Evolutionary conservation across 2,888 invertebrate species (phyloP).

Genomic region (Acanthosepion esculentum): DNA sequence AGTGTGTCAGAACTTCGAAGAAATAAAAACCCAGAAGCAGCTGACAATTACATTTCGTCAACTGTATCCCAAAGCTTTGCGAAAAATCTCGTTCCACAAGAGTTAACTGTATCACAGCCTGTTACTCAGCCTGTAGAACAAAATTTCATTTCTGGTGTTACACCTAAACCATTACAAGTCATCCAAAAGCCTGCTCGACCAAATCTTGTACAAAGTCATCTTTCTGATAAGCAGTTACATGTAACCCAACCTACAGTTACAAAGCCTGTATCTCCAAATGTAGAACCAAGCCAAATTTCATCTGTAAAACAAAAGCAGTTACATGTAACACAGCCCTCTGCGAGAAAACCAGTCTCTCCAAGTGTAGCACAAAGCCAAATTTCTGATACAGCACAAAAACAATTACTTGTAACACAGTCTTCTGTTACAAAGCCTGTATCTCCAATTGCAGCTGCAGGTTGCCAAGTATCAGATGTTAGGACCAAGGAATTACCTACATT

Average conservation of each 20-base stretch:
- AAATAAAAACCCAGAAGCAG: not conserved
- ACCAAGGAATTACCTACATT: not conserved
- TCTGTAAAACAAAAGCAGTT: not conserved
- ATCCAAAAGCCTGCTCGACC: not conserved
- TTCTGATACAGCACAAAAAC: not conserved
- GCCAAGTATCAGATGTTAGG: not conserved
- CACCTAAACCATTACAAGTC: not conserved
- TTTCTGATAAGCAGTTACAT: conserved; percentile 2
- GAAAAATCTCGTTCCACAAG: too few relatives aligned
- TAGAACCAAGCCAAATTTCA: not conserved
- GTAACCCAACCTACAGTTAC: not conserved
- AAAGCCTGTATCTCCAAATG: not conserved
- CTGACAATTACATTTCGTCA: too few relatives aligned
- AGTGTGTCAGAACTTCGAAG: not conserved
- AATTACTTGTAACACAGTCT: not conserved
- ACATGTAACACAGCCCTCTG: not conserved
- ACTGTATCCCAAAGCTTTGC: too few relatives aligned
- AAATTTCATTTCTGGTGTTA: not conserved
- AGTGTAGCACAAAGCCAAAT: not conserved
- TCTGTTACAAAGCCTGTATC: conserved; percentile 17
- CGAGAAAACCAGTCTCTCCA: not conserved
- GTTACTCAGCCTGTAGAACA: too few relatives aligned
- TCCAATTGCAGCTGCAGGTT: not conserved
- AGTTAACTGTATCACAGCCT: too few relatives aligned
- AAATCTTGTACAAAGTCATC: not conserved